A percentile compares a stretch with the other conserved stretches of the same genome.
These are phyloP conservation scores for Platycercus adscitus DNA, from an alignment of 2,113 vertebrate species.

Conservation along the genomic window DNA sequence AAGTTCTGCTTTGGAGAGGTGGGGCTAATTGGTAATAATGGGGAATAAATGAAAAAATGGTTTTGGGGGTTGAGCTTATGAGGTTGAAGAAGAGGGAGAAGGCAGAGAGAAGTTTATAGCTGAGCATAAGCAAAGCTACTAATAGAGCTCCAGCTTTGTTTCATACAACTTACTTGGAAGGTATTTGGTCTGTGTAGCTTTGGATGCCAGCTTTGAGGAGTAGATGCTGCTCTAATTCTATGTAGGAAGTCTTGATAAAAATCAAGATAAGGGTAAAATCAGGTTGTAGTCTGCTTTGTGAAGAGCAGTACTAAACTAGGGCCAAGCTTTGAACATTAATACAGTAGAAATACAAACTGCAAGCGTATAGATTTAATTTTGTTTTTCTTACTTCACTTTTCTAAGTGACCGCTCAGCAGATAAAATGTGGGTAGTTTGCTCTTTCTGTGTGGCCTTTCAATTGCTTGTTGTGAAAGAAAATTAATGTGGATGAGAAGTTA, in stretches of 20 bases:
- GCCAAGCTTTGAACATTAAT: not conserved
- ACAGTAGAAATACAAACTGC: not conserved
- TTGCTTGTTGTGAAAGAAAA: not conserved
- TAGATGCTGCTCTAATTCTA: not conserved
- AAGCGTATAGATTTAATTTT: not conserved
- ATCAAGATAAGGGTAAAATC: not conserved
- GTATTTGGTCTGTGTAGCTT: rapidly evolving
- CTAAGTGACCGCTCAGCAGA: not conserved
- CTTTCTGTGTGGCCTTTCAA: not conserved
- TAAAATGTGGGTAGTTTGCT: not conserved
- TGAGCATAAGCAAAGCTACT: not conserved
- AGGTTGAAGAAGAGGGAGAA: not conserved
- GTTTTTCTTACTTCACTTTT: not conserved
- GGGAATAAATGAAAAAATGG: not conserved
- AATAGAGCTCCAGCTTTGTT: not conserved
- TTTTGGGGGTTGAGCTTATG: not conserved
- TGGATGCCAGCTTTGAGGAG: not conserved
- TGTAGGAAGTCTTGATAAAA: not conserved
- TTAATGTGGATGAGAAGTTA: not conserved
- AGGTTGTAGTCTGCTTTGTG: not conserved
- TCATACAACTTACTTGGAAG: not conserved
- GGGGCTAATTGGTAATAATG: not conserved
- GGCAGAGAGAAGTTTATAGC: not conserved
- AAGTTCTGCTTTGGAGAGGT: not conserved
- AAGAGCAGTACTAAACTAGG: not conserved